Evolutionary conservation across 1,140 invertebrate genomes (phyloP), one percentile per base, ranked within the genome.

Genomic region (Ceratina australensis): DNA sequence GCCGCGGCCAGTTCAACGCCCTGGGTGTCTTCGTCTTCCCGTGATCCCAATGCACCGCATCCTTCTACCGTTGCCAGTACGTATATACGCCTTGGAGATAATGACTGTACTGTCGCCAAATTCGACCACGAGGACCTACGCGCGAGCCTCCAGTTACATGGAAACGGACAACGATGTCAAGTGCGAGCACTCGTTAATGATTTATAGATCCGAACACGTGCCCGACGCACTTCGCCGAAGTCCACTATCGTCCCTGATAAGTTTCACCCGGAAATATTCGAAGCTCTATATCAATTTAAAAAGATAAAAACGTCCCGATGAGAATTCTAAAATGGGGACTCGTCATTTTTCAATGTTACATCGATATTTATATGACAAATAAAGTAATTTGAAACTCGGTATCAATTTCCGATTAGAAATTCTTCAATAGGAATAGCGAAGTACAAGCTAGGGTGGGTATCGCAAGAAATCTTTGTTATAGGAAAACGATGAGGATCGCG

Each of bases 1-100:
- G 86, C 83, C 81, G 79, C 78, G 78, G 76, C 74, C 79, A 77
- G 86, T 87, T 87, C 86, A 87, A 87, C 80, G 86, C 78, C 86
- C 86, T 87, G 63, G 72, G 72, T 68, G 76, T 73, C 75, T 76
- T 77, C 78, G 78, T 76, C 72, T 80, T 80, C 81, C 63, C 66
- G 77, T 78, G 73, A 84, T 84, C 81, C 67, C 81, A 47, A 67
- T 80, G 61, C 54, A 59, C 52, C 69, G 67, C 60, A 69, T 52
- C 73, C 64, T 67, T 60, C 50, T 73, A 59, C 61, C 65, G 68
- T 56, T 50, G 64, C 28, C 60, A 24, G 47, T 28, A 33, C 18
- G 28, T 24, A 20, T 56, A 66, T 33, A 18, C 47, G 52, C 59
- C 81, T 68, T 67, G 60, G 61, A 78, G 71, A 84, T 84, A 84